Percentiles rank a stretch among this genome's conserved stretches.
Evolutionary conservation across 2,113 vertebrate genomes (phyloP).

Genomic region (Corvus moneduloides): DNA sequence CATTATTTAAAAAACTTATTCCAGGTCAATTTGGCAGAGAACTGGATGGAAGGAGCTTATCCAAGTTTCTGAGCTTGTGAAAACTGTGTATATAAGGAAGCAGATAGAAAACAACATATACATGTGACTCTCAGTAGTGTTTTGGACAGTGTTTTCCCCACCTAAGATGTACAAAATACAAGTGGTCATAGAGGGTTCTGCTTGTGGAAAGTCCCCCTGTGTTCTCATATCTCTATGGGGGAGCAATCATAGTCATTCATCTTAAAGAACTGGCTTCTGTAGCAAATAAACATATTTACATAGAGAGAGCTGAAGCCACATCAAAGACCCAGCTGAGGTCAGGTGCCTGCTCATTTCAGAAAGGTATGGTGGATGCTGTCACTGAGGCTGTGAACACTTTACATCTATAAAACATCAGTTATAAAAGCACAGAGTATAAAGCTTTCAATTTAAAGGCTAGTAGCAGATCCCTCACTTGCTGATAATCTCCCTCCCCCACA

Average conservation of each 20-base stretch:
- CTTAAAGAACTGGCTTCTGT: not conserved
- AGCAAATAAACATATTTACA: slow-evolving; percentile 62
- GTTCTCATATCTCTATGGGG: not conserved
- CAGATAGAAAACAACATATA: not conserved
- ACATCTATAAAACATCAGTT: slow-evolving; percentile 70
- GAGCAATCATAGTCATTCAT: not conserved
- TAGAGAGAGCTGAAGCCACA: slow-evolving; percentile 41
- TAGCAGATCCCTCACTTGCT: not conserved
- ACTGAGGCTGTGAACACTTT: slow-evolving; percentile 49
- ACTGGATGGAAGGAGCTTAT: not conserved
- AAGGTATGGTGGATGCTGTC: slow-evolving; percentile 53
- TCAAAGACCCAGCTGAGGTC: slow-evolving; percentile 61
- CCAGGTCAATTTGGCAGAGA: not conserved
- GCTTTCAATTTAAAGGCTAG: slow-evolving; percentile 61
- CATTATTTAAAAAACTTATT: not conserved
- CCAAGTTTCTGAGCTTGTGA: not conserved
- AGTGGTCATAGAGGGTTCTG: not conserved
- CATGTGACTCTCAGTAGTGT: not conserved
- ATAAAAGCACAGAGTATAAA: slow-evolving; percentile 46
- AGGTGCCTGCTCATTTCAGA: slow-evolving; percentile 61
- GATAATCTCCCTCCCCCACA: not conserved
- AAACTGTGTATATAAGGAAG: not conserved
- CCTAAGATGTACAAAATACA: not conserved
- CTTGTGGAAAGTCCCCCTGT: not conserved
- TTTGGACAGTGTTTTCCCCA: not conserved